A percentile compares a stretch with the other conserved stretches of the same genome.
Conservation (phyloP, 2,888 invertebrate species). For the Tipula unca region DNA sequence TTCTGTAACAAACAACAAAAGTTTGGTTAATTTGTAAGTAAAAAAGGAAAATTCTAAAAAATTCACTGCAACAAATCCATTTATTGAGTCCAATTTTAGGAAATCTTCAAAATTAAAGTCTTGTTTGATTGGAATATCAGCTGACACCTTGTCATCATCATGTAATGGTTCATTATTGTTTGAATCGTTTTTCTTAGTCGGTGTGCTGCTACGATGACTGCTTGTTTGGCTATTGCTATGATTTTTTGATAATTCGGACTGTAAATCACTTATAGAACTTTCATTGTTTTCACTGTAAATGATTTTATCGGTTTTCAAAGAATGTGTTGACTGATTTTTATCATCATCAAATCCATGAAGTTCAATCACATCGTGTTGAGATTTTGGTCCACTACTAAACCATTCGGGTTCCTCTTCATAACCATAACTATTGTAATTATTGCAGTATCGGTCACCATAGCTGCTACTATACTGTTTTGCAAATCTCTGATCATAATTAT, state of each 20-base stretch:
- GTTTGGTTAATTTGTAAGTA: not conserved
- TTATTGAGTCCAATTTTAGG: not conserved
- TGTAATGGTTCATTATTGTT: not conserved
- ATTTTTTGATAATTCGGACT: not conserved
- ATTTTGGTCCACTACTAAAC: slow-evolving; percentile 40
- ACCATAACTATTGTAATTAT: not conserved
- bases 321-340: not conserved
- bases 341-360: slow-evolving; percentile 34
- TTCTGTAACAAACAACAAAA: not conserved
- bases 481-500: not conserved
- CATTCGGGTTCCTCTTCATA: slow-evolving; percentile 35
- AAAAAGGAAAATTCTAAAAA: not conserved
- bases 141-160: not conserved
- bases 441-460: not conserved
- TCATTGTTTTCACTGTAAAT: not conserved
- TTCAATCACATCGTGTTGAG: slow-evolving; percentile 38
- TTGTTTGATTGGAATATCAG: not conserved
- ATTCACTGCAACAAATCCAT: not conserved
- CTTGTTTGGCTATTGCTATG: not conserved
- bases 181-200: not conserved
- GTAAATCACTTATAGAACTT: not conserved
- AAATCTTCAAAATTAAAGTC: not conserved
- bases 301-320: not conserved
- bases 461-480: not conserved
- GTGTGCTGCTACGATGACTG: slow-evolving; percentile 1